Evolutionary conservation across 2,888 invertebrate species (phyloP).

Genomic region (Aromia moschata): DNA sequence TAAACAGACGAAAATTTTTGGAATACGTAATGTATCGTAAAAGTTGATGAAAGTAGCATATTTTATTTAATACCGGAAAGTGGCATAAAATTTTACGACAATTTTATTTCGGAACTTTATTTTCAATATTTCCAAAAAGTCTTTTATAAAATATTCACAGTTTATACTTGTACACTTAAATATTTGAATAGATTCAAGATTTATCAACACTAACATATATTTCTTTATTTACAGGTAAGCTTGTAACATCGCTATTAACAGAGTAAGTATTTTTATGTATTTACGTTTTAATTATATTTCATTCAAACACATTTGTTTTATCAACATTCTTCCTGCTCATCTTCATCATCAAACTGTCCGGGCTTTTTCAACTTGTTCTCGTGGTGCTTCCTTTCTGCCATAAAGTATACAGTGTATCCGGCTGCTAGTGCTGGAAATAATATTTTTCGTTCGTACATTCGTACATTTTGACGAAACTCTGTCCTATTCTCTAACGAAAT

Average conservation of each 20-base stretch:
- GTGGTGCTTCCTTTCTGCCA: conserved; percentile 13
- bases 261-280: not conserved
- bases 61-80: conserved; percentile 6
- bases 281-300: too few species aligned
- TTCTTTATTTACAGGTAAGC: conserved; percentile 5
- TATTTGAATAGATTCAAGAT: not conserved
- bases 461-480: too few species aligned
- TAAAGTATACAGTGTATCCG: conserved; percentile 10
- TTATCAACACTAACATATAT: not conserved
- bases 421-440: conserved; percentile 18
- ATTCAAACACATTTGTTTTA: too few species aligned
- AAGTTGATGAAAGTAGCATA: too few species aligned
- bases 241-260: too few species aligned
- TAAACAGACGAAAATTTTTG: too few species aligned
- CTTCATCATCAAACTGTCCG: conserved; percentile 30
- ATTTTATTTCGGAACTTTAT: conserved; percentile 10
- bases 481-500: too few species aligned
- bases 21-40: too few species aligned
- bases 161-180: not conserved
- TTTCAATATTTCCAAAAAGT: not conserved
- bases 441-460: not conserved
- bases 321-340: not conserved
- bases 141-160: not conserved
- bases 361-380: conserved; percentile 18
- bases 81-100: conserved; percentile 4